Percentiles rank a stretch among this genome's conserved stretches.
Conservation (phyloP, 2,113 vertebrate genomes). For the Tragelaphus buxtoni region DNA sequence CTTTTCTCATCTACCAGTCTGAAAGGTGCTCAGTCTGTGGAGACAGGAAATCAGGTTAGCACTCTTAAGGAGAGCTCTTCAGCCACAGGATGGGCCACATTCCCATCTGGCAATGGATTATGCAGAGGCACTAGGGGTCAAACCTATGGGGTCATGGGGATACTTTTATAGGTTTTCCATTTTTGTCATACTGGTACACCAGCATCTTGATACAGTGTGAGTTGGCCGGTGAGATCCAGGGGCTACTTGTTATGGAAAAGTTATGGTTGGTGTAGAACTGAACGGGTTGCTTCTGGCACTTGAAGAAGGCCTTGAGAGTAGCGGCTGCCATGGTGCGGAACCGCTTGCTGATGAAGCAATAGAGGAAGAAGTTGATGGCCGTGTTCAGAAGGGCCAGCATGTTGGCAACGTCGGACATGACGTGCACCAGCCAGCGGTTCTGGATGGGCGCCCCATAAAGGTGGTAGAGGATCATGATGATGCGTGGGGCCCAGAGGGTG, state of each 20-base stretch:
- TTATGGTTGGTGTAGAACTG: slow-evolving; percentile 96
- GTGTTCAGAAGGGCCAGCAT: slow-evolving; percentile 97
- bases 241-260: slow-evolving; percentile 98
- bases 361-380: slow-evolving; percentile 98
- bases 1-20: slow-evolving; percentile 57
- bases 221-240: slow-evolving; percentile 98
- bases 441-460: slow-evolving; percentile 89
- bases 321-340: slow-evolving; percentile 94
- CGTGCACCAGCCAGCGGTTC: slow-evolving; percentile 87
- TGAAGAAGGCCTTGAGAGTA: slow-evolving; percentile 90
- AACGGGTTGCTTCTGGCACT: slow-evolving; percentile 91
- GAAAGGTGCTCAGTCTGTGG: slow-evolving; percentile 45
- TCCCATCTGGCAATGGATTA: slow-evolving; percentile 70
- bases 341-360: slow-evolving; percentile 98
- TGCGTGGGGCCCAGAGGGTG: slow-evolving; percentile 93
- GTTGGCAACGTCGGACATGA: slow-evolving; percentile 92
- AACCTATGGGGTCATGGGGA: slow-evolving; percentile 84
- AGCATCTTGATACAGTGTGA: slow-evolving; percentile 99
- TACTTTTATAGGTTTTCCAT: slow-evolving; percentile 94
- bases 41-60: slow-evolving; percentile 76
- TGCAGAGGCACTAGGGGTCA: slow-evolving; percentile 45
- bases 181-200: slow-evolving; percentile 97
- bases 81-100: slow-evolving; percentile 28
- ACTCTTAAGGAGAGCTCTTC: slow-evolving; percentile 67
- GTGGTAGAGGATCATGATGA: slow-evolving; percentile 94